phyloP scores from a whole-genome alignment of 2,888 invertebrate species.

The Boloria euphrosyne region DNA sequence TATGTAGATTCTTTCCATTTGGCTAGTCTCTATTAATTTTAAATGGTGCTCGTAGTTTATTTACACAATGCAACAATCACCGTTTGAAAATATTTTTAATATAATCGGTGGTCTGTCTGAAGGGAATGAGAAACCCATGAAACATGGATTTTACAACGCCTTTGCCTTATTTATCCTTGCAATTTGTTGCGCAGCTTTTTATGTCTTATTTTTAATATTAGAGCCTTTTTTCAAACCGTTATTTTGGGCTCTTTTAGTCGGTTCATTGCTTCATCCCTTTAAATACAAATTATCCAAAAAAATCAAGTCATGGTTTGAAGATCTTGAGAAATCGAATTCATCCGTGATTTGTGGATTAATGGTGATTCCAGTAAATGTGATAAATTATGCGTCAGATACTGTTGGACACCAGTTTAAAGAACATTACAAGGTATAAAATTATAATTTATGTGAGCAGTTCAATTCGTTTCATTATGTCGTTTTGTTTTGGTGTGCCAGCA shows the following conservation, averaged over 20 bases:
- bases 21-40: constrained; percentile 28
- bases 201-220: constrained; percentile 91
- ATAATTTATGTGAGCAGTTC: no score
- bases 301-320: constrained; percentile 90
- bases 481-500: no score
- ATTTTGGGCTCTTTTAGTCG: constrained; percentile 97
- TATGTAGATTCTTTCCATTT: constrained; percentile 21
- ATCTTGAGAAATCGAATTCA: constrained; percentile 84
- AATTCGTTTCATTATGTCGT: no score
- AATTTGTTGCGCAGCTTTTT: constrained; percentile 86
- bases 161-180: constrained; percentile 89
- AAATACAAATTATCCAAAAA: constrained; percentile 90
- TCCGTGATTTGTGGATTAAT: constrained; percentile 84
- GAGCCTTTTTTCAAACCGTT: constrained; percentile 96
- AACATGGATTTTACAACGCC: constrained; percentile 95
- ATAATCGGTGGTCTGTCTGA: constrained; percentile 86
- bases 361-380: constrained; percentile 88
- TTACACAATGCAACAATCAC: constrained; percentile 76
- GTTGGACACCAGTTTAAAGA: constrained; percentile 87
- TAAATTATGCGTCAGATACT: constrained; percentile 88
- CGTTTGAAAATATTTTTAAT: constrained; percentile 86
- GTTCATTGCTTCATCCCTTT: constrained; percentile 98
- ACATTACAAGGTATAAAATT: constrained; percentile 76
- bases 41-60: constrained; percentile 28
- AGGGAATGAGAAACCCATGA: constrained; percentile 93